Base-by-base conservation (phyloP, 2,888 invertebrate genomes). In the Terebella lapidaria region DNA sequence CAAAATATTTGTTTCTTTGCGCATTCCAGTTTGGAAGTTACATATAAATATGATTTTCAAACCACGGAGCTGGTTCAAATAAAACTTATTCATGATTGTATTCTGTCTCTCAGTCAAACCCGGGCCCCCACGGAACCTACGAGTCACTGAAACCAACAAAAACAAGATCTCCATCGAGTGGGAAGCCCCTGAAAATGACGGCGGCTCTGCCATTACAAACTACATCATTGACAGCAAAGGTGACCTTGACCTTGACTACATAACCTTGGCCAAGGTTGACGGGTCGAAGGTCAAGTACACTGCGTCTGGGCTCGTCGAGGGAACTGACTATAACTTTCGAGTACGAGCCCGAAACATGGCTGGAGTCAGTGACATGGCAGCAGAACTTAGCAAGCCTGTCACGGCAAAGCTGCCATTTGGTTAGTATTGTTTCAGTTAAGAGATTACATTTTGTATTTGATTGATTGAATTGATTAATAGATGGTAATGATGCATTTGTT, bases 261-360 rank as follows among this genome's bases (percentile, higher is more conserved):
- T 4, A 26, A 10, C 49, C 24, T 5, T 60, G n/a, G 60, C 35
- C 5, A 60, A n/a, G 26, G 56, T 47, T 18, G 52, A 35, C n/a
- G 42, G 24, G 24, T 30, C 20, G 4, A 28, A 15, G 25, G 18
- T n/a, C 22, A 45, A 4, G 35, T 62, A 42, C 29, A 56, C 49
- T 20, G 61, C 58, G 15, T 25, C n/a, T 20, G 60, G 56, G 5
- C 56, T 64, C 4, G n/a, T 30, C 1, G 59, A 61, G 3, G 66
- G 62, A 24, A 57, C 53, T 25, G 52, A 59, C 10, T 93, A 92
- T 77, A 88, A 90, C 76, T 92, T 93, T 81, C 85, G 92, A 60
- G 86, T 93, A 5, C 90, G 91, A 0, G 91, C 92, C 0, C 84
- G 90, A 58, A 93, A 92, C 82, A 86, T 90, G 69, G 91, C 90